Evolutionary conservation across 2,797 vertebrate species (phyloP).

Genomic region (Cuculus canorus): DNA sequence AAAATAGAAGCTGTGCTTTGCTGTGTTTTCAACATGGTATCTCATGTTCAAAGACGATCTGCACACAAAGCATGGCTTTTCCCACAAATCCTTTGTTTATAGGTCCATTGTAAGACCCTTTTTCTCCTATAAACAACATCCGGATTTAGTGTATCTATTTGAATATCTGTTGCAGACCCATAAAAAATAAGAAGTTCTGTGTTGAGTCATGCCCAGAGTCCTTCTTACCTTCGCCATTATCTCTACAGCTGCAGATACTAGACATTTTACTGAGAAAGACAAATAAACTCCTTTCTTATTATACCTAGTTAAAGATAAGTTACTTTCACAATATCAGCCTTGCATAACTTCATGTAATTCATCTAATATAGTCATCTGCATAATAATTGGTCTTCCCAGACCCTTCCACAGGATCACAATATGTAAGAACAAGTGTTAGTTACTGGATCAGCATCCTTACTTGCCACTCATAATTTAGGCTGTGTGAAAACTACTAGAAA

Average conservation of each 20-base stretch:
- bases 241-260: not conserved
- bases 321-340: not conserved
- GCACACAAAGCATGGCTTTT: not conserved
- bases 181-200: not conserved
- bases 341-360: not conserved
- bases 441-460: not conserved
- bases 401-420: not conserved
- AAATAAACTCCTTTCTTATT: not conserved
- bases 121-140: not conserved
- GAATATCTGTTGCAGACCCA: not conserved
- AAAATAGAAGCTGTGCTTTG: not conserved
- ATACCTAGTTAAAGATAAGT: not conserved
- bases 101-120: not conserved
- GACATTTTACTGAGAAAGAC: not conserved
- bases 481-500: not conserved
- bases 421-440: not conserved
- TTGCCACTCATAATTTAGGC: not conserved
- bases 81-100: not conserved
- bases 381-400: not conserved
- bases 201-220: not conserved
- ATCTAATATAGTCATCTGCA: not conserved
- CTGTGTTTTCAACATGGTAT: not conserved
- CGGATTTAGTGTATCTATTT: not conserved
- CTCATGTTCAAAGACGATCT: not conserved
- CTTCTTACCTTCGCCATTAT: not conserved